A percentile compares a stretch with the other conserved stretches of the same genome.
These are phyloP conservation scores for Rosalia funebris DNA, from an alignment of 2,888 invertebrate genomes.

Conservation along the genomic window DNA sequence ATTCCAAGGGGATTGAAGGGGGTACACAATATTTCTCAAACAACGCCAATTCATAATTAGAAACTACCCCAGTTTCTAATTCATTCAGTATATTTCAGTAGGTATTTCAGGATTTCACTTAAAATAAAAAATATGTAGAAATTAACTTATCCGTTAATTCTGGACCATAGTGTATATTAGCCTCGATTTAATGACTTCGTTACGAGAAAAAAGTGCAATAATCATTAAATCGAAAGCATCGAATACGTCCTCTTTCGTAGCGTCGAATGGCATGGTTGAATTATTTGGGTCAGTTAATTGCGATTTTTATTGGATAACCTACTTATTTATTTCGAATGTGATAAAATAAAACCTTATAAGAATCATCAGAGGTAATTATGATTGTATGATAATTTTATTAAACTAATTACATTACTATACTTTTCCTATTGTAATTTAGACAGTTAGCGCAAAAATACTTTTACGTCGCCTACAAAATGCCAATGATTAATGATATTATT, in stretches of 20 bases:
- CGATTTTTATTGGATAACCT: background rate
- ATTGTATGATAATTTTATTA: background rate
- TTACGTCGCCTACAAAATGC: no score
- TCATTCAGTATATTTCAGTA: no score
- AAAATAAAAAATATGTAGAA: no score
- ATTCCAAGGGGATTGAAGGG: no score
- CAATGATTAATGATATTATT: no score
- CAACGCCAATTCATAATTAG: background rate
- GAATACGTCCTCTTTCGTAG: background rate
- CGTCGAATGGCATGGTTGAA: background rate
- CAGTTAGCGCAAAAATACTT: no score
- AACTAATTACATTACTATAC: no score
- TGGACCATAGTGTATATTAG: background rate
- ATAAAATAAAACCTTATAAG: background rate
- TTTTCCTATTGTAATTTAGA: no score
- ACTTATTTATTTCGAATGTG: background rate
- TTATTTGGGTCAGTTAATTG: background rate
- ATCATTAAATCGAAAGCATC: constrained; percentile 2
- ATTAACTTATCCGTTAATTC: no score
- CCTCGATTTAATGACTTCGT: background rate
- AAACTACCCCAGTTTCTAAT: no score
- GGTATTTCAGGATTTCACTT: no score
- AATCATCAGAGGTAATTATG: background rate
- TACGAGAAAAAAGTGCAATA: background rate
- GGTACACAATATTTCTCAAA: no score